These are phyloP conservation scores for Oplegnathus fasciatus DNA, from an alignment of 2,113 vertebrate species.

Conservation along the genomic window DNA sequence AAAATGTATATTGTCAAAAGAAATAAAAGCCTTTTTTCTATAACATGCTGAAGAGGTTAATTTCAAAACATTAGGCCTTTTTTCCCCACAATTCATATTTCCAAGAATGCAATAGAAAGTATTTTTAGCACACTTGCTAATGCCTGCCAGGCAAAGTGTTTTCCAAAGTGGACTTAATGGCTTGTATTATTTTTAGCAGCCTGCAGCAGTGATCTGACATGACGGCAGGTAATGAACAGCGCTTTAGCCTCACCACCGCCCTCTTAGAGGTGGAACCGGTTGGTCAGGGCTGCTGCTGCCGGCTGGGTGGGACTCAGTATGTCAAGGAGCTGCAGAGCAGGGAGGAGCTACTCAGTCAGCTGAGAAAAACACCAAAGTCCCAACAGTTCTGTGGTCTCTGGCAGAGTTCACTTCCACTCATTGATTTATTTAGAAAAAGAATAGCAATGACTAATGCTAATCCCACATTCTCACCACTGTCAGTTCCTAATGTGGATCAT, in stretches of 20 bases:
- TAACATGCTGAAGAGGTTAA: neutral
- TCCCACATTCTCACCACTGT: neutral
- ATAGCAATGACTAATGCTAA: neutral
- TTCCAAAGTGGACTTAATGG: neutral
- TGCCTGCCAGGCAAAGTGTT: slow-evolving; percentile 4
- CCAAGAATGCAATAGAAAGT: neutral
- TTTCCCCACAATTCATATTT: neutral
- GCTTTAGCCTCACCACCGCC: neutral
- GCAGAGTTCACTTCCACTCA: neutral
- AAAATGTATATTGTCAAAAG: slow-evolving; percentile 58
- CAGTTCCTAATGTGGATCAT: neutral
- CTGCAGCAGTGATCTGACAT: neutral
- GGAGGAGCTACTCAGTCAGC: slow-evolving; percentile 28
- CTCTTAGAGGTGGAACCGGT: slow-evolving; percentile 54
- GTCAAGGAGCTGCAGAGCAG: neutral
- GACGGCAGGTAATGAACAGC: neutral
- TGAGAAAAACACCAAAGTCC: neutral
- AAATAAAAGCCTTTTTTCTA: slow-evolving; percentile 63
- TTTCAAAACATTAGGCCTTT: neutral
- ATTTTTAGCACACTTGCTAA: slow-evolving; percentile 23
- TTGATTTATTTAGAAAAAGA: neutral
- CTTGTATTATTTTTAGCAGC: slow-evolving; percentile 39
- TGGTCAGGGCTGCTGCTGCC: slow-evolving; percentile 25
- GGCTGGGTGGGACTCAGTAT: slow-evolving; percentile 24
- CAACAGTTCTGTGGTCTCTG: neutral